Base-by-base conservation (phyloP, 1,140 invertebrate species). In the Teleopsis dalmanni region DNA sequence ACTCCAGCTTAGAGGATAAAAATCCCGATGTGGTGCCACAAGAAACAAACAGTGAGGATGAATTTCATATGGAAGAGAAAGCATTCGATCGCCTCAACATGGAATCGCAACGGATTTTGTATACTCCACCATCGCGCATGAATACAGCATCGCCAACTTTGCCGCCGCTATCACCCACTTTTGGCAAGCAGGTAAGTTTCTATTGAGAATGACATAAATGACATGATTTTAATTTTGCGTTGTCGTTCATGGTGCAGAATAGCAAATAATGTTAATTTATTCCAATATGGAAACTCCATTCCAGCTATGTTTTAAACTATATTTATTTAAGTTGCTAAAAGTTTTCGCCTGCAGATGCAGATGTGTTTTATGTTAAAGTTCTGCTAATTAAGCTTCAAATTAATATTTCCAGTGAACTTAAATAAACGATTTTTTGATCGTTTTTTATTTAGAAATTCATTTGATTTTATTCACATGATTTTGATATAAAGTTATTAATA, bases 11-110 rank as follows among this genome's bases (percentile, higher is more conserved):
- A 48, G 84, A 87, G 65, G 83, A 85, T 59, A 86, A 85, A 70
- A 83, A 87, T 72, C 84, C 84, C 4, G 84, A 87, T 62, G 82
- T 87, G 50, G 83, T 87, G 65, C 84, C 84, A 25, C 82, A 84
- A 56, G 81, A 81, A 60, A 62, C 63, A 27, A 84, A 81, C 53
- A 70, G 67, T 43, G 67, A 76, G 54, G 75, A 76, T 50, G 75
- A 76, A 41, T 69, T 69, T 44, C 62, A 69, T 51, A 47, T 65
- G 50, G 65, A 69, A 56, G 75, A 77, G 57, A 65, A 75, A 47
- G 75, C 73, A 41, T 76, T 76, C 59, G 73, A 76, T 60, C 62
- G 75, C 19, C 51, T 76, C 50, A 76, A 75, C 56, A 75, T 70
- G 48, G 66, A 70, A 56, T 65, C 66, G 21, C 63, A 70, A 40